phyloP scores from a whole-genome alignment of 2,113 vertebrate species.

The Oreotrochilus melanogaster region DNA sequence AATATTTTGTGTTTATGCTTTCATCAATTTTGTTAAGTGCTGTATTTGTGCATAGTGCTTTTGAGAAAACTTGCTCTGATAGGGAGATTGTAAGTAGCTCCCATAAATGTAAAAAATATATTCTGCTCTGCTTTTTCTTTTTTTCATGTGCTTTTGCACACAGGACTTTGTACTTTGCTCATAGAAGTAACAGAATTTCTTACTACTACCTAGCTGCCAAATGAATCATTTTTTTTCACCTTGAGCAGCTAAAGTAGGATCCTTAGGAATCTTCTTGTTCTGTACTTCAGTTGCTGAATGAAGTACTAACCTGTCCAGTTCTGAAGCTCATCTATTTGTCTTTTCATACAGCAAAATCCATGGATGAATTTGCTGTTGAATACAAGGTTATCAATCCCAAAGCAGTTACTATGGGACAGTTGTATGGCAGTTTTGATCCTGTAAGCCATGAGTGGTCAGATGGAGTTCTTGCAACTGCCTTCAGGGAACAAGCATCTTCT shows the following conservation, averaged over 20 bases:
- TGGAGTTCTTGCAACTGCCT: conserved; percentile 87
- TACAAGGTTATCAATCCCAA: conserved; percentile 91
- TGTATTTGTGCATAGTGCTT: not conserved
- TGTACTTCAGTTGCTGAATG: not conserved
- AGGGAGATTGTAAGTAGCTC: not conserved
- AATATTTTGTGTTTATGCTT: not conserved
- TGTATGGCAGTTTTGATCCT: conserved; percentile 91
- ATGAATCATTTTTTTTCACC: not conserved
- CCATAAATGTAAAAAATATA: not conserved
- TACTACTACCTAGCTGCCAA: not conserved
- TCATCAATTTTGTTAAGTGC: not conserved
- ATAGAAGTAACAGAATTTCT: not conserved
- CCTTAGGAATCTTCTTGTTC: not conserved
- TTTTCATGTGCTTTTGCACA: not conserved
- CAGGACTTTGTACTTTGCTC: not conserved
- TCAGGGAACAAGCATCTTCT: conserved; percentile 87
- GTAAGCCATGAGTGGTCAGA: conserved; percentile 93
- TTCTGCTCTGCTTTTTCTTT: not conserved
- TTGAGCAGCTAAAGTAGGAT: not conserved
- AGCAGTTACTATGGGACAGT: conserved; percentile 91
- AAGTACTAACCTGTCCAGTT: not conserved
- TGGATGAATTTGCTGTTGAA: conserved; percentile 89
- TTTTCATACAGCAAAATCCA: conserved; percentile 76
- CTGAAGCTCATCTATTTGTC: not conserved
- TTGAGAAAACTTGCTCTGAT: not conserved